Evolutionary conservation across 2,888 invertebrate genomes (phyloP), one percentile per base, ranked within the genome.

Genomic region (Pantelozetes paolii): DNA sequence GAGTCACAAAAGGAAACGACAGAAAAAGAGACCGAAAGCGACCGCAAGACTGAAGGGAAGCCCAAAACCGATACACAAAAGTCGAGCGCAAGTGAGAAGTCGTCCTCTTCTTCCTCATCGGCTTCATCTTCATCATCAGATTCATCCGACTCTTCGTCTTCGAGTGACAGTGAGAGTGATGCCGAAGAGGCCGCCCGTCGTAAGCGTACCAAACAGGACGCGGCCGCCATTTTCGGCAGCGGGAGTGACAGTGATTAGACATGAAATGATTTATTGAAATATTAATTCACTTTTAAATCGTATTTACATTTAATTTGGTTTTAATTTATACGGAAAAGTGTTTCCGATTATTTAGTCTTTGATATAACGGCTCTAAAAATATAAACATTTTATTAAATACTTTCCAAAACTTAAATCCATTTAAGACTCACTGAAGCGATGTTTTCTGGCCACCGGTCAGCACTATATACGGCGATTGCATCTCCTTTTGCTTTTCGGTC

Each of bases 401-500:
- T n/a, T n/a, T n/a, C n/a, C n/a, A n/a, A n/a, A n/a, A n/a, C n/a
- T n/a, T n/a, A n/a, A n/a, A n/a, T n/a, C n/a, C n/a, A n/a, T n/a
- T n/a, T n/a, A 57, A 23, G 15, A 64, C 64, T 64, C 20, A 64
- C 64, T 64, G 64, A 64, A 64, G 18, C 28, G 23, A 26, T 64
- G 64, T 64, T 11, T 64, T 64, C 30, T 64, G 64, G 6, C 54
- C 70, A 13, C 97, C 97, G 82, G 93, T 94, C 59, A 98, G 87
- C 77, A 97, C 89, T 78, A 98, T 89, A 83, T 89, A 98, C 0
- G 97, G 90, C 36, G 93, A 90, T 80, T 94, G 92, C 18, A 94
- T 92, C 84, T 94, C 91, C 80, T 91, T 91, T 83, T 99, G 98
- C 82, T 96, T 98, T 77, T 94, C 92, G 83, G 94, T 91, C 79